phyloP scores from a whole-genome alignment of 2,113 vertebrate genomes.

The Calonectris borealis region DNA sequence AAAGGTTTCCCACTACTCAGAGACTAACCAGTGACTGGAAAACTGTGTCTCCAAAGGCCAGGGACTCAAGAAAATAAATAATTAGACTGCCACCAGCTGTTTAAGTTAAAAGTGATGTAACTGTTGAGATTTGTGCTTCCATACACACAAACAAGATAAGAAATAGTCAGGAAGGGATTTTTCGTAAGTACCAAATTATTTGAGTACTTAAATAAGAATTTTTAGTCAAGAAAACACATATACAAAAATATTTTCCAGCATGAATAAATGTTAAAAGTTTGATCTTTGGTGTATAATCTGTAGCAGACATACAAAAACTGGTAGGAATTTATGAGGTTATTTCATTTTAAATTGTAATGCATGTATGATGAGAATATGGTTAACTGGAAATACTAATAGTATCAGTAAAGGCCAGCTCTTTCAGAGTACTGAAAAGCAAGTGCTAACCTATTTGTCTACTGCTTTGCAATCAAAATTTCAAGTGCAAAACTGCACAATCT shows the following conservation, averaged over 20 bases:
- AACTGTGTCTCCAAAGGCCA: neutral
- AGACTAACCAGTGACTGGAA: neutral
- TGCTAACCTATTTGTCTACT: neutral
- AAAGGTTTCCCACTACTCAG: neutral
- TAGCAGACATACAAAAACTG: neutral
- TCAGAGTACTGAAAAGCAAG: neutral
- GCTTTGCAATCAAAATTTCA: neutral
- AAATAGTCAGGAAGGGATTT: neutral
- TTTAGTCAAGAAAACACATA: neutral
- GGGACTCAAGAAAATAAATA: conserved; percentile 16
- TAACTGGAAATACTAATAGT: neutral
- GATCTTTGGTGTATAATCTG: neutral
- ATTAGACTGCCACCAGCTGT: neutral
- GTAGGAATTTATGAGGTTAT: neutral
- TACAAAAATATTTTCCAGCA: neutral
- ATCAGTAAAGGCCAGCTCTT: neutral
- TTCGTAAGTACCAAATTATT: neutral
- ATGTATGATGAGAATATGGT: neutral
- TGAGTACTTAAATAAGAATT: neutral
- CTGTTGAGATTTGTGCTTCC: neutral
- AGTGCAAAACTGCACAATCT: neutral
- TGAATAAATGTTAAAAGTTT: neutral
- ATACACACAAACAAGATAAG: neutral
- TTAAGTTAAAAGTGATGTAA: conserved; percentile 18
- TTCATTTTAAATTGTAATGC: neutral